Evolutionary conservation across 2,888 invertebrate genomes (phyloP).

Genomic region (Acronicta aceris): DNA sequence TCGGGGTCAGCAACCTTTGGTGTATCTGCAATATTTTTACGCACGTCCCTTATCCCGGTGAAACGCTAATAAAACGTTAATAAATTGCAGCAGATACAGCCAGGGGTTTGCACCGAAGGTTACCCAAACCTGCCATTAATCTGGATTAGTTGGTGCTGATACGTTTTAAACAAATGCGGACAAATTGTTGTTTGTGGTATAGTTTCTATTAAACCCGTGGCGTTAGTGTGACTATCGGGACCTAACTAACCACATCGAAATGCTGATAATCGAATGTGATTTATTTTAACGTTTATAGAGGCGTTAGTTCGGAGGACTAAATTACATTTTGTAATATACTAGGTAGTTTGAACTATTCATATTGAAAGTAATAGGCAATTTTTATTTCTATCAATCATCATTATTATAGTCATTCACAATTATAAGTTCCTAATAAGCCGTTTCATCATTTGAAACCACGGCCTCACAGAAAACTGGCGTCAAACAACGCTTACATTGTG

Average conservation of each 20-base stretch:
- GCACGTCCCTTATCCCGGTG: conserved; percentile 31
- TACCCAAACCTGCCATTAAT: conserved; percentile 52
- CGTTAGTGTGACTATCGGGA: conserved; percentile 26
- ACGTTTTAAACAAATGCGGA: conserved; percentile 50
- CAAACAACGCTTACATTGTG: too few relatives aligned
- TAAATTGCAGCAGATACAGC: conserved; percentile 48
- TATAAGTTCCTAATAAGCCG: too few relatives aligned
- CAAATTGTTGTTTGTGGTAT: conserved; percentile 50
- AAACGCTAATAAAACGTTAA: conserved; percentile 56
- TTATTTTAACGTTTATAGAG: conserved; percentile 20
- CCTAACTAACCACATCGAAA: conserved; percentile 15
- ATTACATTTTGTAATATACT: conserved; percentile 9
- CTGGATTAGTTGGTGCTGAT: conserved; percentile 57
- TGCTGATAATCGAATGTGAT: conserved; percentile 23
- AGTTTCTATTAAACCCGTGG: conserved; percentile 45
- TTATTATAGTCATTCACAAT: too few relatives aligned
- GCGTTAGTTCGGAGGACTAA: conserved; percentile 13
- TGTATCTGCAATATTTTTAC: conserved; percentile 44
- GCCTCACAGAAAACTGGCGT: too few relatives aligned
- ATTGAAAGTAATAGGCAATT: too few relatives aligned
- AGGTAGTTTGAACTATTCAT: background rate
- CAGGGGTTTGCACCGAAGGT: conserved; percentile 44
- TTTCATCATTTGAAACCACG: too few relatives aligned
- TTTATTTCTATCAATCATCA: too few relatives aligned
- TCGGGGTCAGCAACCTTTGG: conserved; percentile 20